Evolutionary conservation across 2,797 vertebrate genomes (phyloP).

Genomic region (Psittacula echo): DNA sequence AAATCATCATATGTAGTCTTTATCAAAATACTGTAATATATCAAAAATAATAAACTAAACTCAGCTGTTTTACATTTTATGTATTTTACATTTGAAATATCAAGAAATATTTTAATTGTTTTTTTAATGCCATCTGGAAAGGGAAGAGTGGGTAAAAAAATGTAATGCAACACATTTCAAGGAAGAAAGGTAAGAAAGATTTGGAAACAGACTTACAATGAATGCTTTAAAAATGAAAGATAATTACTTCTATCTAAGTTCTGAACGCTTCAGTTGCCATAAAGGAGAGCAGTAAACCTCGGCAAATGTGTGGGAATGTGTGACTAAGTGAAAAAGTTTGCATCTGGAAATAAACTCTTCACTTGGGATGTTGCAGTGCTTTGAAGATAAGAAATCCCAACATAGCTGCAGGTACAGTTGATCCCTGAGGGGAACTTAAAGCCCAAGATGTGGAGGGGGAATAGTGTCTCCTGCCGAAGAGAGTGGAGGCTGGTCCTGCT

Average conservation of each 20-base stretch:
- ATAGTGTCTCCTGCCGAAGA: background rate
- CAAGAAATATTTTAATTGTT: background rate
- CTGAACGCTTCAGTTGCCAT: background rate
- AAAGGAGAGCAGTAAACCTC: background rate
- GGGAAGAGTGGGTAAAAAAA: background rate
- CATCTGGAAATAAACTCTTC: background rate
- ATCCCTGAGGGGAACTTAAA: background rate
- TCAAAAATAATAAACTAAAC: background rate
- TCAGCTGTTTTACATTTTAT: background rate
- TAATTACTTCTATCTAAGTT: background rate
- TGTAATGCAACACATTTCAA: background rate
- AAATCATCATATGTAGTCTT: background rate
- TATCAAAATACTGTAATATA: background rate
- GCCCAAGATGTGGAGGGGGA: background rate
- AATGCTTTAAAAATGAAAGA: constrained; percentile 11
- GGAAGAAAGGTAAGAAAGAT: background rate
- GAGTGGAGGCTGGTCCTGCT: background rate
- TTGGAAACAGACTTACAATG: background rate
- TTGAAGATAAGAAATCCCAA: constrained; percentile 37
- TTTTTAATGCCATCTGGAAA: background rate
- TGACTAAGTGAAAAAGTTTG: background rate
- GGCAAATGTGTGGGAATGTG: background rate
- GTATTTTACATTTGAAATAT: background rate
- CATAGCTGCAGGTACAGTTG: background rate
- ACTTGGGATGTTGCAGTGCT: background rate